Evolutionary conservation across 2,113 vertebrate genomes (phyloP).

Genomic region (Catharus fuscescens): DNA sequence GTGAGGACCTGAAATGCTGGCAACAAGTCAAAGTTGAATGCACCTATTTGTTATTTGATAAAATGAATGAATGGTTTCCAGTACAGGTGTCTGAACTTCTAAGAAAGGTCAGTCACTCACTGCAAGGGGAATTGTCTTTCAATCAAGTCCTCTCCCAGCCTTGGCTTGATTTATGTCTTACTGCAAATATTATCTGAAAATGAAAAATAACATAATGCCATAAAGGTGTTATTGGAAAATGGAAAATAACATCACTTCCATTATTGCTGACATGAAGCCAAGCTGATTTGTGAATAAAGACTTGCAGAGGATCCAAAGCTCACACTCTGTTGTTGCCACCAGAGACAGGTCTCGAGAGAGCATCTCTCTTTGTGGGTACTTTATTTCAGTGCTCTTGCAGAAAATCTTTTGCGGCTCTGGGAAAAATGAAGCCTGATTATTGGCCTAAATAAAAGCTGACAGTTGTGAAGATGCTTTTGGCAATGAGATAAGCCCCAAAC

Average conservation of each 20-base stretch:
- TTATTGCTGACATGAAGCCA: conserved; percentile 38
- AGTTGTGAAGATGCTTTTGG: background rate
- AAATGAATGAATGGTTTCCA: background rate
- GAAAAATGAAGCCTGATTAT: background rate
- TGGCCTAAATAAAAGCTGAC: background rate
- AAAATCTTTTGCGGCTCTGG: background rate
- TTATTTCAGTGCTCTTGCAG: background rate
- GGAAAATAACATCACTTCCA: conserved; percentile 28
- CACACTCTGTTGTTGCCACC: background rate
- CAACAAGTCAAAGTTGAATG: background rate
- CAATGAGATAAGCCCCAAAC: background rate
- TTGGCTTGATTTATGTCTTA: conserved; percentile 32
- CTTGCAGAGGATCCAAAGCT: conserved; percentile 12
- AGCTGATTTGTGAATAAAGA: conserved; percentile 18
- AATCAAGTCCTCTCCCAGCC: background rate
- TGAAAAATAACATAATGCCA: conserved; percentile 20
- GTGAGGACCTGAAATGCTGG: background rate
- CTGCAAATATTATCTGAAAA: conserved; percentile 22
- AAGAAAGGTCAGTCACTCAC: background rate
- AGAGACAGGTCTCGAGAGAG: background rate
- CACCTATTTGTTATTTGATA: conserved; percentile 11
- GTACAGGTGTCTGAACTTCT: background rate
- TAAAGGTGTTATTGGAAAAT: conserved; percentile 34
- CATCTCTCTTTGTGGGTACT: background rate
- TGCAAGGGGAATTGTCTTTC: conserved; percentile 37